phyloP scores from a whole-genome alignment of 2,797 vertebrate species.

The Tolypeutes matacus region DNA sequence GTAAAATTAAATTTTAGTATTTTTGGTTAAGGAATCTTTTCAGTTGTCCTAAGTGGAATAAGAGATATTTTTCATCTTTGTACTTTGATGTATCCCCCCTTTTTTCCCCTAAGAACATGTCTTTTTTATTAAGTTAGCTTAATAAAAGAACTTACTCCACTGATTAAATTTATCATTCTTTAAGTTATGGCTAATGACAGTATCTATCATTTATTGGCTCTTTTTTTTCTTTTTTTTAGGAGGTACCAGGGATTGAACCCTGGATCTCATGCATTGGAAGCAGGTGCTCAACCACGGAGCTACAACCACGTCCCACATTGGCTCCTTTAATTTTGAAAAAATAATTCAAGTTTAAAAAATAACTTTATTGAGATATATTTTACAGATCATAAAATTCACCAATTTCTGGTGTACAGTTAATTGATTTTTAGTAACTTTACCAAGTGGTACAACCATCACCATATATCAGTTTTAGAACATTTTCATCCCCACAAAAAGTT shows the following conservation, averaged over 20 bases:
- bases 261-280: no score
- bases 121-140: constrained; percentile 38
- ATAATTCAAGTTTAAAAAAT: constrained; percentile 22
- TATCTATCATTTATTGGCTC: neutral
- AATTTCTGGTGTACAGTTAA: neutral
- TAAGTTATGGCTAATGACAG: neutral
- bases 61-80: neutral
- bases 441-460: neutral
- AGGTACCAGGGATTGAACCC: no score
- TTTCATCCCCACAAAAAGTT: neutral
- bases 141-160: neutral
- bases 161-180: neutral
- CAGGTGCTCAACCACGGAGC: no score
- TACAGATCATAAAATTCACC: constrained; percentile 4
- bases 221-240: neutral
- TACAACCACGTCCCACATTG: neutral
- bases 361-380: neutral
- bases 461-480: neutral
- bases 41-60: neutral
- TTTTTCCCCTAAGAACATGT: neutral
- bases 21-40: neutral
- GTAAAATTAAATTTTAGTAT: neutral
- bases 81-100: neutral
- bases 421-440: constrained; percentile 1
- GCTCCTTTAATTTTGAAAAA: neutral